phyloP scores from a whole-genome alignment of 2,797 vertebrate species.

The Taenioides sp. region DNA sequence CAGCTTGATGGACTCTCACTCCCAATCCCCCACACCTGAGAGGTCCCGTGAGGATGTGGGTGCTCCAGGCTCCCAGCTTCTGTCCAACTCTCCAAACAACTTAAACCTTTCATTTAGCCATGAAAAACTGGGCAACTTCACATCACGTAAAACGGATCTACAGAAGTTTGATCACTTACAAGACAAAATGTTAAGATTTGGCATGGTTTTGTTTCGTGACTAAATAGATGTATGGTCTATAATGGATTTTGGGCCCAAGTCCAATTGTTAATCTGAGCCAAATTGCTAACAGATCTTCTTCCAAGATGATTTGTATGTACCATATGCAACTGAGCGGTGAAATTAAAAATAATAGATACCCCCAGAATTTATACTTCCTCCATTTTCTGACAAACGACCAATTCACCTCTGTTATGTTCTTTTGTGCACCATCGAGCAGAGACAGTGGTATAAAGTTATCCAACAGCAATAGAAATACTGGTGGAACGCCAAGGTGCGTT shows the following conservation, averaged over 20 bases:
- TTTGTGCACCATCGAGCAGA: neutral
- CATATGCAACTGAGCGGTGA: neutral
- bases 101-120: slow-evolving; percentile 36
- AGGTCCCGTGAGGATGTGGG: slow-evolving; percentile 22
- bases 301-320: slow-evolving; percentile 40
- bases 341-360: slow-evolving; percentile 6
- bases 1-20: slow-evolving; percentile 30
- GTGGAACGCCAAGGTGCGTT: neutral
- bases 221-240: slow-evolving; percentile 19
- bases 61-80: slow-evolving; percentile 39
- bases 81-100: slow-evolving; percentile 33
- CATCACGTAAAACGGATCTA: slow-evolving; percentile 30
- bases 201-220: slow-evolving; percentile 26
- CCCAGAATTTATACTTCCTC: neutral
- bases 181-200: slow-evolving; percentile 32
- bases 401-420: neutral
- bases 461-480: neutral
- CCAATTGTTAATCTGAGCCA: slow-evolving; percentile 31
- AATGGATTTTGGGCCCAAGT: slow-evolving; percentile 24
- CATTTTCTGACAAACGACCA: neutral
- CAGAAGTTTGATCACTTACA: slow-evolving; percentile 8
- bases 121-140: slow-evolving; percentile 29
- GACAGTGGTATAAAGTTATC: slow-evolving; percentile 2
- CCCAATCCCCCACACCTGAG: slow-evolving; percentile 53
- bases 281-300: slow-evolving; percentile 28